Conservation (phyloP, 2,113 vertebrate genomes). For the Salvator merianae region DNA sequence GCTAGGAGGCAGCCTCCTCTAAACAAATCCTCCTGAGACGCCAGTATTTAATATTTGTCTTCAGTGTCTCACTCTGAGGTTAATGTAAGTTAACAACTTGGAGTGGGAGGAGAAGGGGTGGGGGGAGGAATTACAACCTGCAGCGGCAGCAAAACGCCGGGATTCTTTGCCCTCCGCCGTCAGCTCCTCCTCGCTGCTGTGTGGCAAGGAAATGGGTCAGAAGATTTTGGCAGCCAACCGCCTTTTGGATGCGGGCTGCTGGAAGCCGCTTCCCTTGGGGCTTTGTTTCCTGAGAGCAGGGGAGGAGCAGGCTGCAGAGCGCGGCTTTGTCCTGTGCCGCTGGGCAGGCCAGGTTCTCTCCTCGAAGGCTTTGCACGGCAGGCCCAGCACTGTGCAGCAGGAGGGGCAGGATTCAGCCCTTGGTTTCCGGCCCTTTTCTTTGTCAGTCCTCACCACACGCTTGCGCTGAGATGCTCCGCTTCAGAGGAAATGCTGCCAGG, state of each 20-base stretch:
- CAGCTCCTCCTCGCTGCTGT: conserved; percentile 46
- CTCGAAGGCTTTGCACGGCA: not conserved
- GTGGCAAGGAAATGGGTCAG: conserved; percentile 22
- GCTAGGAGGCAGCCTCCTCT: not conserved
- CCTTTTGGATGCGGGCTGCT: conserved; percentile 34
- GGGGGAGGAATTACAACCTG: conserved; percentile 25
- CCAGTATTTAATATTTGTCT: conserved; percentile 15
- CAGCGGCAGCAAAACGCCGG: conserved; percentile 43
- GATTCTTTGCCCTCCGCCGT: conserved; percentile 14
- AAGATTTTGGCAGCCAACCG: conserved; percentile 32
- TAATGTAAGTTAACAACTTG: conserved; percentile 40
- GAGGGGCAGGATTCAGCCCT: not conserved
- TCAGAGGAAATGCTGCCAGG: no score
- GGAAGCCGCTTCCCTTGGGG: conserved; percentile 38
- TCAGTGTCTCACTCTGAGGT: not conserved
- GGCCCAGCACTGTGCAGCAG: not conserved
- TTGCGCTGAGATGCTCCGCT: no score
- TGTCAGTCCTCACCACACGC: no score
- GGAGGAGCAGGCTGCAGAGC: conserved; percentile 28
- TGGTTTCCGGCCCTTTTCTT: not conserved
- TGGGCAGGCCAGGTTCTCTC: conserved; percentile 40
- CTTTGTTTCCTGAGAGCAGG: conserved; percentile 31
- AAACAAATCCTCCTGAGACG: not conserved
- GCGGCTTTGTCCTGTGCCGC: conserved; percentile 35
- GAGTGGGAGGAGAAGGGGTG: conserved; percentile 1